These are phyloP conservation scores for Romanogobio albipinnatus DNA, from an alignment of 2,113 vertebrate genomes.

Conservation along the genomic window DNA sequence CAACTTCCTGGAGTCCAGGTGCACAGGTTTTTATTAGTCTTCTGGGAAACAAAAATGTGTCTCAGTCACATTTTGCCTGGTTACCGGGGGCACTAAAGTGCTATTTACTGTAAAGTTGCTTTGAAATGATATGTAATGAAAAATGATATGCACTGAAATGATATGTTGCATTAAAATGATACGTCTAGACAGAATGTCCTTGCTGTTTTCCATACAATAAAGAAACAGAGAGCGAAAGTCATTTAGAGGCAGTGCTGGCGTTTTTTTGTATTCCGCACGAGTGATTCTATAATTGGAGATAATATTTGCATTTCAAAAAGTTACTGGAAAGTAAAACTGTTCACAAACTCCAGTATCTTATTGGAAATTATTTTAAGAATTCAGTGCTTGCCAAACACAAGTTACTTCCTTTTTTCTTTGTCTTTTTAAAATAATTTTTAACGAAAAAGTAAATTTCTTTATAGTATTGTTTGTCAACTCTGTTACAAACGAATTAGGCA, in stretches of 20 bases:
- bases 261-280: not conserved
- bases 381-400: no score
- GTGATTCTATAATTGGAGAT: no score
- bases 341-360: no score
- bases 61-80: not conserved
- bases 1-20: slow-evolving; percentile 8
- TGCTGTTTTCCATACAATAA: not conserved
- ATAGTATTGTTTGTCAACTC: no score
- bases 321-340: no score
- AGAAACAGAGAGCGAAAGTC: not conserved
- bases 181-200: not conserved
- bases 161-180: not conserved
- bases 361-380: no score
- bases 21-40: slow-evolving; percentile 3
- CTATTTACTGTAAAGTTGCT: slow-evolving; percentile 2
- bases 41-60: slow-evolving; percentile 3
- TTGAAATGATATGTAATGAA: not conserved
- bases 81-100: not conserved
- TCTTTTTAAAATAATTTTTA: no score
- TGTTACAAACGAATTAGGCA: no score
- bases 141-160: not conserved
- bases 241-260: not conserved
- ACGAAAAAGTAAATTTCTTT: no score
- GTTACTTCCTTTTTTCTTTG: no score
- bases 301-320: no score